Evolutionary conservation across 30 jellyfish, hydroid and myxozoan species (phyloP).

Genomic region (Catostylus mosaicus): DNA sequence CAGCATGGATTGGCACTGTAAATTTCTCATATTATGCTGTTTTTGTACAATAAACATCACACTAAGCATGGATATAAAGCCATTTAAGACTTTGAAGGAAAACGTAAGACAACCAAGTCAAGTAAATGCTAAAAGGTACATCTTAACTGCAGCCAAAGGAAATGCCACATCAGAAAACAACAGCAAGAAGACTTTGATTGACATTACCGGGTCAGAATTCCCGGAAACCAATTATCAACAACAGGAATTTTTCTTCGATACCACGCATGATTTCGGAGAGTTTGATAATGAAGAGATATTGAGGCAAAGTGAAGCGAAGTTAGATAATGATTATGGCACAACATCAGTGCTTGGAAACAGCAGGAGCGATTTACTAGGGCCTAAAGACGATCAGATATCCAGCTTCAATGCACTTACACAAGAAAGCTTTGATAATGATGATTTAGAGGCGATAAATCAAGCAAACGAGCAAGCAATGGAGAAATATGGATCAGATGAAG

Average conservation of each 20-base stretch:
- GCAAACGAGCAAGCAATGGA: constrained; percentile 58
- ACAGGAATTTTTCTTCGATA: constrained; percentile 72
- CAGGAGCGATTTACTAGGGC: constrained; percentile 37
- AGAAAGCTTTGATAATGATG: constrained; percentile 57
- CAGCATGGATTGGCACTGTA: neutral
- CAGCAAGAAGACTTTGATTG: constrained; percentile 61
- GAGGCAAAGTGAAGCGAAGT: constrained; percentile 36
- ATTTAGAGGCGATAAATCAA: constrained; percentile 43
- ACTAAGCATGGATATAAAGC: neutral
- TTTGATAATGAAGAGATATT: constrained; percentile 55
- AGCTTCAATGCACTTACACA: constrained; percentile 31
- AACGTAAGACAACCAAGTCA: neutral
- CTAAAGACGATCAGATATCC: constrained; percentile 20
- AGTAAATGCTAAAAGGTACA: neutral
- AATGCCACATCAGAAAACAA: constrained; percentile 8
- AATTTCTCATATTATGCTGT: neutral
- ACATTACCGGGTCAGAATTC: constrained; percentile 73
- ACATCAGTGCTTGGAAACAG: constrained; percentile 14
- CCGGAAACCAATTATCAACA: constrained; percentile 66
- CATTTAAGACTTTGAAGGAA: neutral
- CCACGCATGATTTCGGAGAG: constrained; percentile 61
- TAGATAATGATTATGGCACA: constrained; percentile 30
- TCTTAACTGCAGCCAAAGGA: neutral
- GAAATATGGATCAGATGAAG: constrained; percentile 16
- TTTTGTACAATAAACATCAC: neutral